Base-by-base conservation (phyloP, 2,797 vertebrate species). In the Periophthalmus magnuspinnatus region DNA sequence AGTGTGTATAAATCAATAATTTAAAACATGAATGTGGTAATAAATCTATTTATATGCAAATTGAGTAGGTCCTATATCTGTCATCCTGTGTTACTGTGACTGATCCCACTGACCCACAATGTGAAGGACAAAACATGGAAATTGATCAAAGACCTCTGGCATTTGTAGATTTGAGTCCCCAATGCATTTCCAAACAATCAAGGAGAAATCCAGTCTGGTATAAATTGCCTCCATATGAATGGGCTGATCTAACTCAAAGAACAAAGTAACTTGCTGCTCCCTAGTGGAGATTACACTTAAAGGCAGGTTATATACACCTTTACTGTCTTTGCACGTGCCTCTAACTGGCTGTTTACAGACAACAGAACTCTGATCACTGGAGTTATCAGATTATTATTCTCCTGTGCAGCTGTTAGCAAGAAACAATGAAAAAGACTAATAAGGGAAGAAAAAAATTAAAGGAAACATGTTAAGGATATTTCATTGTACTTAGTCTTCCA, bases 21-120 rank as follows among this genome's bases (percentile, higher is more conserved):
- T 54, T 19, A 70, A 58, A n/a, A 70, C 68, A 60, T 28, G 48
- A 45, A 67, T 69, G 19, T 32, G 32, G 21, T 65, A 38, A 69
- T 77, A 85, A 73, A 76, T 68, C 77, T 47, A 81, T 87, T 85
- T 87, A 83, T 83, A 87, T 85, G 80, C 78, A 90, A 85, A 88
- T 90, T 47, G 71, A 32, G 66, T 13, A 41, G 14, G 34, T 54
- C 10, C 47, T 62, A 59, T 68, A 76, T 81, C 66, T 82, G 75
- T 34, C 60, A 60, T 67, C 41, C 11, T 69, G 0, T 66, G 76
- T 77, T 72, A 2, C 36, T 77, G 75, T 82, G 65, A 84, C 71
- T 76, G 54, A 67, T 62, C 65, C 58, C 10, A 76, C 33, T 68
- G 69, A 71, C 66, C 65, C n/a, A 70, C 62, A 24, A 14, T 50